Base-by-base conservation (phyloP, 2,113 vertebrate genomes). In the Peucedramus taeniatus region DNA sequence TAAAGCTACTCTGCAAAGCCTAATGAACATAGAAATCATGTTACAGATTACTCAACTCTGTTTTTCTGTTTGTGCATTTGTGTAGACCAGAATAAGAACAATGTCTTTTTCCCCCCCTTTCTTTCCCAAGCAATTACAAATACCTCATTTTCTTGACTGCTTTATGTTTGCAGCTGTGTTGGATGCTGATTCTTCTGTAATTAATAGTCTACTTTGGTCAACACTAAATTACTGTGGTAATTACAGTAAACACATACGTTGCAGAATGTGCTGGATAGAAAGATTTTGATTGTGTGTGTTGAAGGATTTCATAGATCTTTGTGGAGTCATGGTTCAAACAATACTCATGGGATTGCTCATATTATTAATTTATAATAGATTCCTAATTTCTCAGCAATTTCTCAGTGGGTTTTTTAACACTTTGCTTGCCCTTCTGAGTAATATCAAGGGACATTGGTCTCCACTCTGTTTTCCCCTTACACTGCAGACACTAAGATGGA, bases 81-180 rank as follows among this genome's bases (percentile, higher is more conserved):
- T 65, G n/a, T 59, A 75, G 88, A 39, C 39, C 76, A 75, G 56
- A 85, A 65, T 86, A 80, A 64, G 70, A 71, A 71, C 49, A 87
- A 68, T 85, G 75, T 57, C 39, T 30, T 61, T 31, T 40, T 13
- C 1, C 2, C 10, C 19, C 27, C 11, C 16, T 30, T 77, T 54
- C 37, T 88, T 76, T 94, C 79, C 75, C 60, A 93, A 80, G 69
- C 69, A 85, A 53, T 87, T 93, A 75, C 4, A 11, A 90, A 35
- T 71, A 83, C 86, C 70, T 90, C n/a, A 53, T 95, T 96, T 93
- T 79, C 84, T 90, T 93, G 50, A 93, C 82, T 93, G 78, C 63
- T 87, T 95, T 83, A 35, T 90, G 71, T 65, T 92, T 94, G 89
- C 93, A 95, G 94, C 94, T 95, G 79, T 83, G 84, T 93, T 93